phyloP scores from a whole-genome alignment of 2,797 vertebrate genomes.

The Setipinna tenuifilis region DNA sequence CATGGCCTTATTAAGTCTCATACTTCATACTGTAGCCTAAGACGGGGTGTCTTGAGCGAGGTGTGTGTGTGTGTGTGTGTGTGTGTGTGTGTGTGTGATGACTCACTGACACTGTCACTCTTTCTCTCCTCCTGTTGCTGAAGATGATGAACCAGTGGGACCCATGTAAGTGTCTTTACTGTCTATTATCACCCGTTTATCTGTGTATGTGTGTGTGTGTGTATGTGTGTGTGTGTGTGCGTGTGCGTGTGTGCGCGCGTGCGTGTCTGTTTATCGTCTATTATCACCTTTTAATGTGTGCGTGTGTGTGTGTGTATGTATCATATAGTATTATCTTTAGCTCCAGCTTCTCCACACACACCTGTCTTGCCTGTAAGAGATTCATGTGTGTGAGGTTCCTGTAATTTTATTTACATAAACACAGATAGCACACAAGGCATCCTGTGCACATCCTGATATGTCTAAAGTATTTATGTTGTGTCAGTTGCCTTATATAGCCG shows the following conservation, averaged over 20 bases:
- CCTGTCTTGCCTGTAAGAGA: background rate
- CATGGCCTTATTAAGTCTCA: background rate
- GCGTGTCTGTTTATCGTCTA: background rate
- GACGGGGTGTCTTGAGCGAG: background rate
- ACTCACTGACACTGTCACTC: background rate
- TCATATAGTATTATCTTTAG: background rate
- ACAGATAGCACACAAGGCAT: too few species aligned
- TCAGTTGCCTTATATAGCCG: background rate
- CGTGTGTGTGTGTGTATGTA: background rate
- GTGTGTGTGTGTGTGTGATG: background rate
- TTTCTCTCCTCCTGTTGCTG: slow-evolving; percentile 70
- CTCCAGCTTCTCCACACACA: too few species aligned
- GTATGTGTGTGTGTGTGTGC: background rate
- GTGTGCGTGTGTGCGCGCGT: background rate
- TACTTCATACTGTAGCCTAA: background rate
- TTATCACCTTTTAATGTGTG: background rate
- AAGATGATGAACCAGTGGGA: slow-evolving; percentile 95
- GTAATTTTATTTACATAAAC: background rate
- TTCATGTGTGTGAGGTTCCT: background rate
- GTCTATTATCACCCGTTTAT: background rate
- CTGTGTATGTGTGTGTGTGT: background rate
- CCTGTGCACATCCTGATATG: too few species aligned
- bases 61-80: background rate
- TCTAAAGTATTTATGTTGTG: too few species aligned
- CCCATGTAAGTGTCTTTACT: slow-evolving; percentile 86